phyloP scores from a whole-genome alignment of 2,113 vertebrate species.

The Falco punctatus region DNA sequence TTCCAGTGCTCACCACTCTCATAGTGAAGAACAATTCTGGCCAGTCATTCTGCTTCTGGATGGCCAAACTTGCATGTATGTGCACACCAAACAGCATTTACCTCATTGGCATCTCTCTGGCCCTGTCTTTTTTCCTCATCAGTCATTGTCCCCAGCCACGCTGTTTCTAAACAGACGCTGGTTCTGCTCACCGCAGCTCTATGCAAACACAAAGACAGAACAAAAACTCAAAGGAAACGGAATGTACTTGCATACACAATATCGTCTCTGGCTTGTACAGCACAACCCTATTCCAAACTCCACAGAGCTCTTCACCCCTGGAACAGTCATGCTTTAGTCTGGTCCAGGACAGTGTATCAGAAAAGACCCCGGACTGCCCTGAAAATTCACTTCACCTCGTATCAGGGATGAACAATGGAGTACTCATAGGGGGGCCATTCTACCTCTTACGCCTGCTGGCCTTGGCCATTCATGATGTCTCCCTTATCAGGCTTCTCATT shows the following conservation, averaged over 20 bases:
- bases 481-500: not conserved
- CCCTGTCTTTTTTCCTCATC: not conserved
- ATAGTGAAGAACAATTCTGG: not conserved
- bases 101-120: not conserved
- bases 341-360: not conserved
- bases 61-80: not conserved
- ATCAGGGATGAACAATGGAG: too few species aligned
- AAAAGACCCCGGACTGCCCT: not conserved
- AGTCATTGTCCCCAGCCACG: not conserved
- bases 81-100: not conserved
- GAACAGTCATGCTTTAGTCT: not conserved
- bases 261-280: not conserved
- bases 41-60: not conserved
- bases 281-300: not conserved
- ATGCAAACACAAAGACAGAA: not conserved
- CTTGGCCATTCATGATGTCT: rapidly evolving
- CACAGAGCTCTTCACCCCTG: not conserved
- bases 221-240: not conserved
- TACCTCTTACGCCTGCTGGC: not conserved
- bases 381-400: not conserved
- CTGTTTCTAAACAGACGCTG: not conserved
- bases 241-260: not conserved
- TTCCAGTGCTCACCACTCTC: too few species aligned
- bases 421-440: rapidly evolving
- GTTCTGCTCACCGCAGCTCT: not conserved